These are phyloP conservation scores for Xestia sexstrigata DNA, from an alignment of 2,888 invertebrate species.

Conservation along the genomic window DNA sequence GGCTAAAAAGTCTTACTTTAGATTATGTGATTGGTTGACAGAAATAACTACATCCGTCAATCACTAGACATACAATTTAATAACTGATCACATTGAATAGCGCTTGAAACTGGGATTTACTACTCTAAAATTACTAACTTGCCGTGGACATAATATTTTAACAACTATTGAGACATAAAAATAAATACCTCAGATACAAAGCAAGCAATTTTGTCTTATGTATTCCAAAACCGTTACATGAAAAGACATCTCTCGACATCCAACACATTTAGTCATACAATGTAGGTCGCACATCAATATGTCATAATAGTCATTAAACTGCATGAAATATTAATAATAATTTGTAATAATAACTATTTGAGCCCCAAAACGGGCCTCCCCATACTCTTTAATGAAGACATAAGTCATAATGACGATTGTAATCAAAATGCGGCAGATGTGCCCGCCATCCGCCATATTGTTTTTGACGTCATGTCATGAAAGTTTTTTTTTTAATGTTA, in stretches of 20 bases:
- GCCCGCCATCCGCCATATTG: conserved; percentile 63
- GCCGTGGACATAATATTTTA: not conserved
- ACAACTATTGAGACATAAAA: not conserved
- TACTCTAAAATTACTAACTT: conserved; percentile 6
- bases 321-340: conserved; percentile 45
- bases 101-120: not conserved
- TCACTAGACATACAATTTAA: not conserved
- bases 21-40: not conserved
- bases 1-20: not conserved
- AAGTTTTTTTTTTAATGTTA: conserved; percentile 41
- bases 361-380: conserved; percentile 47
- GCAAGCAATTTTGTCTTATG: conserved; percentile 13
- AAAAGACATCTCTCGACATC: conserved; percentile 22
- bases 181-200: not conserved
- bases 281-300: conserved; percentile 24
- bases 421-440: conserved; percentile 68
- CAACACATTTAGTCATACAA: conserved; percentile 23
- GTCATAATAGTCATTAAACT: conserved; percentile 18
- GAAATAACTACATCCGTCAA: not conserved
- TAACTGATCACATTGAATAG: not conserved
- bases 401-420: conserved; percentile 59
- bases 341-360: conserved; percentile 32
- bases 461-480: conserved; percentile 57
- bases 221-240: conserved; percentile 6
- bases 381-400: conserved; percentile 55